Conservation (phyloP, 1,140 invertebrate genomes). For the Drosophila navojoa region DNA sequence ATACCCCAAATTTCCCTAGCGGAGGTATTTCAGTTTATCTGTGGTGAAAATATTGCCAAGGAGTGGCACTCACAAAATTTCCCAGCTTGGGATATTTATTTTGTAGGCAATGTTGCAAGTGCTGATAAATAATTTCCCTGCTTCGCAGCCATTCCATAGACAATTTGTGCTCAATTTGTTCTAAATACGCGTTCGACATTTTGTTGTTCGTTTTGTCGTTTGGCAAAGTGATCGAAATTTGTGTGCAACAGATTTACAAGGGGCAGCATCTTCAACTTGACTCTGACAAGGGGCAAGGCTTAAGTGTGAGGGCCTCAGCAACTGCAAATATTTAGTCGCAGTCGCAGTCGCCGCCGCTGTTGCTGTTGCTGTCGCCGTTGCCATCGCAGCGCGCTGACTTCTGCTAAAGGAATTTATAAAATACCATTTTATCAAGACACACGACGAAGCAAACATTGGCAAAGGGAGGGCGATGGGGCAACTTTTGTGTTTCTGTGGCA, state of each 20-base stretch:
- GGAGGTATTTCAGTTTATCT: neutral
- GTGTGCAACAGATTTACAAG: conserved; percentile 74
- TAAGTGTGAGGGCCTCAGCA: conserved; percentile 37
- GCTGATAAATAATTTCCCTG: neutral
- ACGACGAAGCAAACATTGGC: conserved; percentile 53
- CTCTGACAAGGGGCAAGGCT: conserved; percentile 50
- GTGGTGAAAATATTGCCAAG: neutral
- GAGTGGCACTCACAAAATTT: conserved; percentile 1
- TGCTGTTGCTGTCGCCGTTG: conserved; percentile 7
- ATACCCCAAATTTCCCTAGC: conserved; percentile 2
- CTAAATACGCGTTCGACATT: neutral
- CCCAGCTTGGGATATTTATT: conserved; percentile 5
- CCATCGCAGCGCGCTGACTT: conserved; percentile 52
- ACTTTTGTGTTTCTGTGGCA: conserved; percentile 66
- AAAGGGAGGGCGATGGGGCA: conserved; percentile 44
- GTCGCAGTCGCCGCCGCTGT: conserved; percentile 20
- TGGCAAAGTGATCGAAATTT: conserved; percentile 70
- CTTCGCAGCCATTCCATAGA: neutral
- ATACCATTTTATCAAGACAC: conserved; percentile 82
- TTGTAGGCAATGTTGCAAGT: neutral
- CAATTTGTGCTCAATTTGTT: neutral
- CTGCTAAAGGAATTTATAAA: conserved; percentile 78
- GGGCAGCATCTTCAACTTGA: conserved; percentile 57
- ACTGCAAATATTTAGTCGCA: conserved; percentile 48
- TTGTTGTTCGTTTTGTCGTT: conserved; percentile 16